Base-by-base conservation (phyloP, 2,888 invertebrate genomes). In the Laothoe populi region DNA sequence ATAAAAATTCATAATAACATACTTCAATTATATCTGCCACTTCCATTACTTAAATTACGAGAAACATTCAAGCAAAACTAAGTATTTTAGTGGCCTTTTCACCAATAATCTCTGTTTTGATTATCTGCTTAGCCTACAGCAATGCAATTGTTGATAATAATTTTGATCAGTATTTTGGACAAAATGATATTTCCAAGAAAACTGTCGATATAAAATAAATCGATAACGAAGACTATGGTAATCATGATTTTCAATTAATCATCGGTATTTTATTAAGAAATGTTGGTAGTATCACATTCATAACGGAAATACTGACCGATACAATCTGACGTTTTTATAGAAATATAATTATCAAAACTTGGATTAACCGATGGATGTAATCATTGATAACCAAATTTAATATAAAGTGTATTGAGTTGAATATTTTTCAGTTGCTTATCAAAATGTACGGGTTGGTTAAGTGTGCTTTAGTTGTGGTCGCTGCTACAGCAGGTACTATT, bases 401-500 rank as follows among this genome's bases (percentile, higher is more conserved):
- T 86, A 88, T 83, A 88, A 69, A 79, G 75, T 68, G 58, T 31
- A 63, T 59, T 61, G 61, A 64, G 63, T 61, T 65, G 64, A 35
- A 31, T 60, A 46, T 26, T 38, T 23, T 57, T 65, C 61, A 70
- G 67, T 75, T 68, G 68, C 59, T 70, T 62, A 63, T 61, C 66
- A 85, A 79, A 77, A 90, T 90, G 90, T 77, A 68, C 65, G 71
- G 73, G 64, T 62, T 83, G 21, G 73, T 74, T 63, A 86, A 84
- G 79, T 81, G 83, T 71, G 73, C 72, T 61, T 46, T 90, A 5
- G 44, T 90, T 42, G 59, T 88, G 65, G 77, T 80, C 67, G 84
- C 77, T 81, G 88, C 82, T 61, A 66, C 77, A 53, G 79, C 90
- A 86, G 91, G 91, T 91, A 82, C 24, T 26, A 35, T 57, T 53